Evolutionary conservation across 2,113 vertebrate genomes (phyloP), one percentile per base, ranked within the genome.

Genomic region (Spea multiplicata): DNA sequence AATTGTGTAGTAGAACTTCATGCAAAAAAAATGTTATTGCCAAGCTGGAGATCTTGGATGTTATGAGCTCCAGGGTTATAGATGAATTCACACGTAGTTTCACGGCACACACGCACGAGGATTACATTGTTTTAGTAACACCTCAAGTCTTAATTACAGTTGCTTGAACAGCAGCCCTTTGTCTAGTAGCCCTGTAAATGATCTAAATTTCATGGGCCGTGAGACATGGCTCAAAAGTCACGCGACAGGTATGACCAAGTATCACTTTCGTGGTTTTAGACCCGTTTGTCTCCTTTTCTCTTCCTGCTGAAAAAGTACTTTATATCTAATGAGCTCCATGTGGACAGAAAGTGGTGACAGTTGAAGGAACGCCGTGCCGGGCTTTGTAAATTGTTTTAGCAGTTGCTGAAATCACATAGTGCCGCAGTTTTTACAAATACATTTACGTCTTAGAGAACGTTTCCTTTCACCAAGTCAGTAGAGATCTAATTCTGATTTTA

Each of bases 341-440:
- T 73, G 77, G 44, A 13, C 5, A 16, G 53, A 66, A n/a, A n/a
- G 71, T 73, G 77, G 77, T 30, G 71, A 66, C 77, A 80, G 77
- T 62, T 73, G 77, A 6, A 48, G 47, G 50, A 72, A 50, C 62
- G 44, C 68, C 53, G 62, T 30, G 59, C 16, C 8, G 48, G 44
- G 9, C 50, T 48, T 57, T 66, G 48, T 66, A 73, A 67, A 73
- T 67, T 44, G 71, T 44, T 67, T 66, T 49, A 73, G 46, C 12
- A 30, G 44, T 8, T n/a, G 16, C 45, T 4, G 70, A 50, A 4
- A 52, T n/a, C 17, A 47, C 8, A 9, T 14, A 55, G 47, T 48
- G 57, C 10, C n/a, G n/a, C 7, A 9, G n/a, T 16, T 12, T 62
- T 13, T 50, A 64, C 12, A 44, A 10, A 75, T 13, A n/a, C 47